A percentile compares a stretch with the other conserved stretches of the same genome.
Conservation (phyloP, 2,113 vertebrate genomes). For the Dromaius novaehollandiae region DNA sequence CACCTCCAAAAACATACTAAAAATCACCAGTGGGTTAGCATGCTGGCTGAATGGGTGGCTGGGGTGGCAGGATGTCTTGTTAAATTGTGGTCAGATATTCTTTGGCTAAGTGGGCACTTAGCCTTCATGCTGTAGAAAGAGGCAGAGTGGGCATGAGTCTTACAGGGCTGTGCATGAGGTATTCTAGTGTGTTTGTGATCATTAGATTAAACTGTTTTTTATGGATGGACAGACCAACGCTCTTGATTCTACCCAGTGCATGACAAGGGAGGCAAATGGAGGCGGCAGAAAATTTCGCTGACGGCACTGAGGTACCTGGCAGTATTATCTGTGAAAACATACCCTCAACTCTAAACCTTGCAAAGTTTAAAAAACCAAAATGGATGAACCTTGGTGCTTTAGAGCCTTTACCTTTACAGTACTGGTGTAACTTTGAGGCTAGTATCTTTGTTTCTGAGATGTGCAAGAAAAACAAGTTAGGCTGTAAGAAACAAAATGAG, state of each 20-base stretch:
- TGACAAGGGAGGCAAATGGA: not conserved
- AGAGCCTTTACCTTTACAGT: not conserved
- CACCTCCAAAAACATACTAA: not conserved
- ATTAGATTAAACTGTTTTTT: not conserved
- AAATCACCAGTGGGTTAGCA: not conserved
- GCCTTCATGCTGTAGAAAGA: not conserved
- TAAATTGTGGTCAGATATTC: not conserved
- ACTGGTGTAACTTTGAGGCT: not conserved
- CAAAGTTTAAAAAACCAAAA: not conserved
- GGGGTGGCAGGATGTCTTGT: not conserved
- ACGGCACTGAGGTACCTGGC: not conserved
- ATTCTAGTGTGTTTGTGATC: not conserved
- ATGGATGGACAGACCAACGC: fast-evolving
- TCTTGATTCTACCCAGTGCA: not conserved
- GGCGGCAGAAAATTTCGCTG: not conserved
- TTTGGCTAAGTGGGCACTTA: not conserved
- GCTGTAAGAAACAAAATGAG: not conserved
- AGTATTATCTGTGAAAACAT: not conserved
- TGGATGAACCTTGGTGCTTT: not conserved
- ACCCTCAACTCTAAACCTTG: not conserved
- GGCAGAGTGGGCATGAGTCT: not conserved
- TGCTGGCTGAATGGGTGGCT: fast-evolving
- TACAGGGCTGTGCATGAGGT: not conserved
- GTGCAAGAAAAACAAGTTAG: not conserved
- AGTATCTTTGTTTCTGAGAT: not conserved